phyloP scores from a whole-genome alignment of 2,797 vertebrate genomes.

The Scleropages formosus region DNA sequence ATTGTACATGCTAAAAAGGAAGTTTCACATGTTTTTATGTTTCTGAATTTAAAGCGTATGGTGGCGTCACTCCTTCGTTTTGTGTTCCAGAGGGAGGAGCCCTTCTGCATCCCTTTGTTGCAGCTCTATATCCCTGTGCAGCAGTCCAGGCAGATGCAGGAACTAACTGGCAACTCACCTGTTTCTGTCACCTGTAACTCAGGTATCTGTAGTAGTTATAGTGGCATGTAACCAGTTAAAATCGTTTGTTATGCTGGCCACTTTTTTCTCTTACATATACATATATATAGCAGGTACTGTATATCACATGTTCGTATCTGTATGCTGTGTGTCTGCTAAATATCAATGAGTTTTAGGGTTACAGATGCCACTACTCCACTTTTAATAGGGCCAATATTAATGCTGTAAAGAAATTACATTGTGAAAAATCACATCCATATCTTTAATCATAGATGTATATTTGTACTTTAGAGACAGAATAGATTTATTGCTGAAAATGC shows the following conservation, averaged over 20 bases:
- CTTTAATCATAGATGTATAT: no score
- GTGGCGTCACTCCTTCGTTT: background rate
- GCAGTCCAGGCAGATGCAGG: constrained; percentile 16
- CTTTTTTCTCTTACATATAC: background rate
- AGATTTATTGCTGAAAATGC: no score
- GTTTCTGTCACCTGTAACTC: background rate
- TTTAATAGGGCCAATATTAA: no score
- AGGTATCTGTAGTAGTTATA: background rate
- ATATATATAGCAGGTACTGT: background rate
- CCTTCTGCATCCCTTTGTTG: constrained; percentile 24
- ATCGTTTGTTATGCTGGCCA: background rate
- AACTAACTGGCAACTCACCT: background rate
- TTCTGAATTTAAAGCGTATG: no score
- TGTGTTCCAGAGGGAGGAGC: constrained; percentile 3
- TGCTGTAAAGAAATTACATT: no score
- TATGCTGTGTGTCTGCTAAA: background rate
- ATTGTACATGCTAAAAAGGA: no score
- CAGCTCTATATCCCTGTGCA: constrained; percentile 14
- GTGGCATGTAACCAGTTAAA: background rate
- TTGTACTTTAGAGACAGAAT: no score
- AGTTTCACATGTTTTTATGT: background rate
- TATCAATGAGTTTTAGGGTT: background rate
- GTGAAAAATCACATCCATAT: no score
- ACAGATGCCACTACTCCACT: no score
- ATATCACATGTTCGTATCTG: background rate